Percentiles rank a stretch among this genome's conserved stretches.
These are phyloP conservation scores for Orchesella cincta DNA, from an alignment of 1,140 invertebrate genomes.

Conservation along the genomic window DNA sequence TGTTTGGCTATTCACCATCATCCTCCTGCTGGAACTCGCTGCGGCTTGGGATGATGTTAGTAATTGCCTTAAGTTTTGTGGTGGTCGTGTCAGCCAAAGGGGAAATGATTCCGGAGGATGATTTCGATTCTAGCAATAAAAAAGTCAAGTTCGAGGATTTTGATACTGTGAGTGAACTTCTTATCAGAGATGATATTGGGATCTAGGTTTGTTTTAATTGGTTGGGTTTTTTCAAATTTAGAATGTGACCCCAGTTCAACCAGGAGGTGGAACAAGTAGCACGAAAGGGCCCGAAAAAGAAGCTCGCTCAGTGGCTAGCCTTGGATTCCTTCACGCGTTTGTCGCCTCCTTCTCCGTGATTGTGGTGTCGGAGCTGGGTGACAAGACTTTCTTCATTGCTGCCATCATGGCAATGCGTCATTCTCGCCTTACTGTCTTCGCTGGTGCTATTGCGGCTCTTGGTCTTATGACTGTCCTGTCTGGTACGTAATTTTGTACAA, in stretches of 20 bases:
- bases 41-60: too few species aligned
- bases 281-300: neutral
- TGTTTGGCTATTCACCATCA: too few species aligned
- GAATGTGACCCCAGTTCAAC: neutral
- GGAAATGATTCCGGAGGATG: constrained; percentile 29
- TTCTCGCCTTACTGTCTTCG: constrained; percentile 86
- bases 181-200: neutral
- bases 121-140: constrained; percentile 37
- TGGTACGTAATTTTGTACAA: constrained; percentile 61
- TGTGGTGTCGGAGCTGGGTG: constrained; percentile 94
- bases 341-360: constrained; percentile 93
- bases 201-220: constrained; percentile 15
- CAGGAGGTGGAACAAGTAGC: neutral
- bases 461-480: constrained; percentile 93
- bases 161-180: constrained; percentile 30
- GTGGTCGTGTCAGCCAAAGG: constrained; percentile 8
- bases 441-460: constrained; percentile 87
- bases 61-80: too few species aligned
- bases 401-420: constrained; percentile 99
- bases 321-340: constrained; percentile 91
- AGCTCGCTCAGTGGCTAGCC: constrained; percentile 44
- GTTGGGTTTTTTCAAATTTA: neutral
- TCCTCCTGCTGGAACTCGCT: too few species aligned
- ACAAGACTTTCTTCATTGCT: constrained; percentile 99
- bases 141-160: constrained; percentile 41